Evolutionary conservation across 2,113 vertebrate species (phyloP).

Genomic region (Trochalopteron elliotii): DNA sequence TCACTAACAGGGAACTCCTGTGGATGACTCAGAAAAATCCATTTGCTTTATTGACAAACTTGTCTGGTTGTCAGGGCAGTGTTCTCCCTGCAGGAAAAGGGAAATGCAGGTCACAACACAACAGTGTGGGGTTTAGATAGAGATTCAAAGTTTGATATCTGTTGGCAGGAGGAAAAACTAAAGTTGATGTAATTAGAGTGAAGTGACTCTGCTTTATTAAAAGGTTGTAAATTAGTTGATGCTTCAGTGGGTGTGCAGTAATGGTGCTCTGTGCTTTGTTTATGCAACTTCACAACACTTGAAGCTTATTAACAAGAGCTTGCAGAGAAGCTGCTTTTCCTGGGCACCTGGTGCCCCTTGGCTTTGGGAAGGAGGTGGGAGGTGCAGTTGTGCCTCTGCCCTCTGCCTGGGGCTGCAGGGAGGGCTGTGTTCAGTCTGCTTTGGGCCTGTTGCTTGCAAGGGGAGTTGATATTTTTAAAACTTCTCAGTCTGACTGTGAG

Average conservation of each 20-base stretch:
- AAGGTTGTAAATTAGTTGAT: background rate
- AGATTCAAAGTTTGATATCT: background rate
- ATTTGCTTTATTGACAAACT: conserved; percentile 50
- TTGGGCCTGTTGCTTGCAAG: background rate
- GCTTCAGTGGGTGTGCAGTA: background rate
- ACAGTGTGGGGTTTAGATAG: background rate
- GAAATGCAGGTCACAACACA: background rate
- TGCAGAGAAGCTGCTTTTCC: background rate
- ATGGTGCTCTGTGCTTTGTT: background rate
- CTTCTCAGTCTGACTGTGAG: background rate
- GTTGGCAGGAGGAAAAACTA: background rate
- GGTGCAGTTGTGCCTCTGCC: background rate
- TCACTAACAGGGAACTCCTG: conserved; percentile 14
- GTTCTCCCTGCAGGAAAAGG: background rate
- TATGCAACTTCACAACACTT: background rate
- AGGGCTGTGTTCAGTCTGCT: fast-evolving
- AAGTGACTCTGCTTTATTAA: background rate
- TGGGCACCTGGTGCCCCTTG: background rate
- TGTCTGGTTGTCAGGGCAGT: background rate
- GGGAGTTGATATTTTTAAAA: background rate
- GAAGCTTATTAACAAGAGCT: background rate
- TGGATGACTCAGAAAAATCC: conserved; percentile 32
- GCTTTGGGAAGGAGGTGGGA: background rate
- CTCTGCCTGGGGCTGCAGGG: background rate
- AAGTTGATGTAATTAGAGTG: background rate